A percentile compares a stretch with the other conserved stretches of the same genome.
Evolutionary conservation across 2,888 invertebrate species (phyloP).

Genomic region (Hofmannophila pseudospretella): DNA sequence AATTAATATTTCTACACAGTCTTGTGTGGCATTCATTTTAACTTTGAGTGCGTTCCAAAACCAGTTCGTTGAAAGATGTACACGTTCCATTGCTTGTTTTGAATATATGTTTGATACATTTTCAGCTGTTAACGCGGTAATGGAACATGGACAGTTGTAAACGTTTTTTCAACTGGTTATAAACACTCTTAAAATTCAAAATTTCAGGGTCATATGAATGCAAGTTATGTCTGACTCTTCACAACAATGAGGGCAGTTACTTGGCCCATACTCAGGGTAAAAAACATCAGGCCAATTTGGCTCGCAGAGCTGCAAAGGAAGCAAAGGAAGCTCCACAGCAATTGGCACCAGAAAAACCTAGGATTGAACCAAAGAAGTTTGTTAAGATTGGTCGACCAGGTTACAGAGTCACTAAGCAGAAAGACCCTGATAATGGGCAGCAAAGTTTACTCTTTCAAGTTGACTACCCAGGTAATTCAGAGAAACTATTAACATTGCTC

Average conservation of each 20-base stretch:
- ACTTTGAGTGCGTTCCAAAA: too few relatives aligned
- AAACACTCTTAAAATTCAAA: too few relatives aligned
- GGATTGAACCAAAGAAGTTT: slow-evolving; percentile 99
- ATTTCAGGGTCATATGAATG: slow-evolving; percentile 96
- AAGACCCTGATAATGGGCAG: slow-evolving; percentile 96
- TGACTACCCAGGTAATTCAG: slow-evolving; percentile 85
- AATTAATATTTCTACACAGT: too few relatives aligned
- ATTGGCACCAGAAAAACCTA: slow-evolving; percentile 95
- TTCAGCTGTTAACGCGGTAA: too few relatives aligned
- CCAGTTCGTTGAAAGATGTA: too few relatives aligned
- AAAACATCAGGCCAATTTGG: slow-evolving; percentile 99
- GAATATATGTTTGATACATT: too few relatives aligned
- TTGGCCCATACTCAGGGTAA: slow-evolving; percentile 99
- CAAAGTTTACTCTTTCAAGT: slow-evolving; percentile 98
- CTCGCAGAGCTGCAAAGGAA: slow-evolving; percentile 98
- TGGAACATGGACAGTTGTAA: too few relatives aligned
- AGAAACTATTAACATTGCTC: too few relatives aligned
- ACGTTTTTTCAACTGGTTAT: too few relatives aligned
- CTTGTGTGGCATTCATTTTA: too few relatives aligned
- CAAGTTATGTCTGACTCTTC: slow-evolving; percentile 97
- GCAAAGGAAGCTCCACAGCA: slow-evolving; percentile 97
- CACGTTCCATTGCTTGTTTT: too few relatives aligned
- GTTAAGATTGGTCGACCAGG: slow-evolving; percentile 99
- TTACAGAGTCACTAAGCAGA: slow-evolving; percentile 98
- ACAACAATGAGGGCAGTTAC: slow-evolving; percentile 99